Evolutionary conservation across 2,888 invertebrate genomes (phyloP).

Genomic region (Drosophila lutescens): DNA sequence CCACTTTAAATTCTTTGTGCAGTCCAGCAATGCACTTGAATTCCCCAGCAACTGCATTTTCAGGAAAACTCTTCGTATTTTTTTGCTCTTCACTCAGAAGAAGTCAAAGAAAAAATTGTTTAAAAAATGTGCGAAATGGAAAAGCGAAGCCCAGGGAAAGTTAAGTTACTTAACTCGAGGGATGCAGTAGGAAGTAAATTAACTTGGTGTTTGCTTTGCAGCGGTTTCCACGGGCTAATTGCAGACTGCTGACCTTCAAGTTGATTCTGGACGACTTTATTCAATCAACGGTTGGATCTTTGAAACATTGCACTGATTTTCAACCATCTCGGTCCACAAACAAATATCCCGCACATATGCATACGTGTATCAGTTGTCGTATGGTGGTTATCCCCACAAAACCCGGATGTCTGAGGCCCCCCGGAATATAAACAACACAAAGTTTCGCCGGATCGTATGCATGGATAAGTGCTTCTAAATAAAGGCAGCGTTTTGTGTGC

Average conservation of each 20-base stretch:
- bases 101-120: conserved; percentile 48
- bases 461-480: conserved; percentile 71
- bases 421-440: conserved; percentile 55
- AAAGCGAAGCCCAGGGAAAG: conserved; percentile 15
- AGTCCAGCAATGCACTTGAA: conserved; percentile 12
- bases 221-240: conserved; percentile 59
- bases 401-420: conserved; percentile 35
- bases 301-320: not conserved
- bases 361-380: conserved; percentile 19
- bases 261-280: conserved; percentile 58
- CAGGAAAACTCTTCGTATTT: conserved; percentile 8
- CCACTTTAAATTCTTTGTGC: not conserved
- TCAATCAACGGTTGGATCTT: conserved; percentile 61
- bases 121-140: conserved; percentile 46
- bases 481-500: conserved; percentile 69
- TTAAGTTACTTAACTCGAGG: conserved; percentile 45
- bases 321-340: not conserved
- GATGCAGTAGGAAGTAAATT: conserved; percentile 60
- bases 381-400: conserved; percentile 33
- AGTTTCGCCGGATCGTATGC: conserved; percentile 54
- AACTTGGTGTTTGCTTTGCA: conserved; percentile 60
- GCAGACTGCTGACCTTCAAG: conserved; percentile 74
- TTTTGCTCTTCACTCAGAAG: conserved; percentile 5
- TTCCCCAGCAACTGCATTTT: conserved; percentile 14
- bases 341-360: conserved; percentile 6